A percentile compares a stretch with the other conserved stretches of the same genome.
These are phyloP conservation scores for Cliona cf. orientalis DNA, from an alignment of 37 sponge, comb jelly and placozoan genomes.

Conservation along the genomic window DNA sequence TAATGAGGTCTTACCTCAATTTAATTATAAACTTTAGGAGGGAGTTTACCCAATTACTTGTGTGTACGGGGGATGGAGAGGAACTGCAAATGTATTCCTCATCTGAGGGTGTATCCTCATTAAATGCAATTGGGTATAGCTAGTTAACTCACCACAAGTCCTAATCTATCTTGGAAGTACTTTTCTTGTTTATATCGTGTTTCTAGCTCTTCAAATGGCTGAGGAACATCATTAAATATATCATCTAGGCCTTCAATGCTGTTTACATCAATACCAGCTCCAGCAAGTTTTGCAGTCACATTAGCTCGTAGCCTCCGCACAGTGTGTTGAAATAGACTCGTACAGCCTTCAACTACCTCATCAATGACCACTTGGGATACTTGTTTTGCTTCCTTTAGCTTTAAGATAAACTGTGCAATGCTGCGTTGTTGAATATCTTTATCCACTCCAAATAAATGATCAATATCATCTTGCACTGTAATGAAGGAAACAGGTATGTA, in stretches of 20 bases:
- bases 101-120: no score
- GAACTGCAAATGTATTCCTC: no score
- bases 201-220: conserved; percentile 25
- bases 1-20: no score
- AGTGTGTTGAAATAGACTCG: conserved; percentile 16
- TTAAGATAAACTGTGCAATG: conserved; percentile 20
- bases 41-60: no score
- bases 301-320: conserved; percentile 11
- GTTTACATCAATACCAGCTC: conserved; percentile 14
- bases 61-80: no score
- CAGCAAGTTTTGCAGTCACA: conserved; percentile 3
- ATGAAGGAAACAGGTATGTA: no score
- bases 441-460: no score
- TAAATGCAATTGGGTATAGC: no score
- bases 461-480: no score
- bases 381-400: conserved; percentile 20
- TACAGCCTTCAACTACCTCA: conserved; percentile 23
- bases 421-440: neutral
- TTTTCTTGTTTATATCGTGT: conserved; percentile 28
- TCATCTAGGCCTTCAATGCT: neutral
- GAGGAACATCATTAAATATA: neutral
- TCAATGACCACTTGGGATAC: conserved; percentile 28
- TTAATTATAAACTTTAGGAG: no score
- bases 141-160: conserved; percentile 4
- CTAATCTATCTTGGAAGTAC: conserved; percentile 3